These are phyloP conservation scores for Drosophila murphyi DNA, from an alignment of 1,140 invertebrate species.

Conservation along the genomic window DNA sequence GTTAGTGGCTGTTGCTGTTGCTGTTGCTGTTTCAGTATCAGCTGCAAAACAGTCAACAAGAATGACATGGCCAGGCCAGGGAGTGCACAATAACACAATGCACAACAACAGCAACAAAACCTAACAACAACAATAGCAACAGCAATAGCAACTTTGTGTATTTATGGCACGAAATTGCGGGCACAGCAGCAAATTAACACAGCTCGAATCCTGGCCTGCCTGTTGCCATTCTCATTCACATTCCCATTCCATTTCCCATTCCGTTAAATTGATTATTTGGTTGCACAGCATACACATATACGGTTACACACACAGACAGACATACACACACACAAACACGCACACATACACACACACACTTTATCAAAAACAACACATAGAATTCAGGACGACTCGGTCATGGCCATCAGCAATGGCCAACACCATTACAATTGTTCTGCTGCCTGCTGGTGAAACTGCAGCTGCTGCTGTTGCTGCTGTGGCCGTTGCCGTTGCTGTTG, in stretches of 20 bases:
- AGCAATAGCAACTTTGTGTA: slow-evolving; percentile 50
- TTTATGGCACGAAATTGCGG: slow-evolving; percentile 78
- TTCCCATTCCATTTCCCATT: slow-evolving; percentile 22
- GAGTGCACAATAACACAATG: slow-evolving; percentile 27
- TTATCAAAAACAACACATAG: slow-evolving; percentile 17
- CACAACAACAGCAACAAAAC: slow-evolving; percentile 15
- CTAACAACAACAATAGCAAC: slow-evolving; percentile 9
- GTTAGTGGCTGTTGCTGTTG: slow-evolving; percentile 30
- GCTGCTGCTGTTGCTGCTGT: background rate
- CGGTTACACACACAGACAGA: slow-evolving; percentile 20
- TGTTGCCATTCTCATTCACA: slow-evolving; percentile 64
- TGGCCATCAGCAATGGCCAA: slow-evolving; percentile 52
- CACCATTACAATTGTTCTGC: slow-evolving; percentile 39
- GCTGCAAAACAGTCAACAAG: slow-evolving; percentile 54
- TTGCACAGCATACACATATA: slow-evolving; percentile 38
- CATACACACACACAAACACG: slow-evolving; percentile 11
- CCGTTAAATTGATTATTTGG: slow-evolving; percentile 77
- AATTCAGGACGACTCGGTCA: slow-evolving; percentile 61
- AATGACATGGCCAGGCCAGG: slow-evolving; percentile 26
- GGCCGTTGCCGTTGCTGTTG: background rate
- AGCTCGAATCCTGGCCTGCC: slow-evolving; percentile 65
- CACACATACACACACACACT: slow-evolving; percentile 24
- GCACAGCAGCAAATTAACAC: slow-evolving; percentile 81
- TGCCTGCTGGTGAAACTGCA: background rate
- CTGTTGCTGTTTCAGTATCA: slow-evolving; percentile 38